Conservation (phyloP, 2,888 invertebrate species). For the Petrophora chlorosata region DNA sequence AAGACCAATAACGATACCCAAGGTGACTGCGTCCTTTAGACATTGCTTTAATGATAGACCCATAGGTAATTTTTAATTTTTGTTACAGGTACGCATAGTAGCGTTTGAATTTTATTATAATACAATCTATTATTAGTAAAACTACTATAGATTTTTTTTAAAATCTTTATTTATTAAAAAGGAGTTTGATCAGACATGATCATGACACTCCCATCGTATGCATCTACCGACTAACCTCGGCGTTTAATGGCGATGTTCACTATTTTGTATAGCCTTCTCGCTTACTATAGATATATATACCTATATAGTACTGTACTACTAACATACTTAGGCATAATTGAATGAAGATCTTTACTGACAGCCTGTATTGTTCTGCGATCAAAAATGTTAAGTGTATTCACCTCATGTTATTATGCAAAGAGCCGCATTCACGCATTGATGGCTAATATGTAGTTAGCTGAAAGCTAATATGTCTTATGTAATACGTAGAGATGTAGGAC, state of each 20-base stretch:
- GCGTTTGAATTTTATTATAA: conserved; percentile 23
- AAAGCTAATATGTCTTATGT: conserved; percentile 49
- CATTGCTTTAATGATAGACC: conserved; percentile 37
- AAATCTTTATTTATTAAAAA: too few species aligned
- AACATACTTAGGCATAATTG: conserved; percentile 22
- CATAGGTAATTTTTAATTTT: conserved; percentile 50
- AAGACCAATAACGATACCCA: too few species aligned
- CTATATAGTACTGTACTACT: conserved; percentile 9
- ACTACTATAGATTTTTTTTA: too few species aligned
- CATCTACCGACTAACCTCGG: too few species aligned
- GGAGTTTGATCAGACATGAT: too few species aligned
- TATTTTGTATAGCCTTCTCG: too few species aligned
- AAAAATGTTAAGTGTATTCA: conserved; percentile 22
- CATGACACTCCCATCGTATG: too few species aligned
- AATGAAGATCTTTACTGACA: conserved; percentile 36
- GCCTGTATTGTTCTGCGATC: conserved; percentile 24
- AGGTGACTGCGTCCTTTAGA: conserved; percentile 54
- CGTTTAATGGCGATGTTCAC: too few species aligned
- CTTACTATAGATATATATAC: too few species aligned
- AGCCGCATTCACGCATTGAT: conserved; percentile 24
- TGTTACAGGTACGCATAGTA: conserved; percentile 15
- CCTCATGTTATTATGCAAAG: conserved; percentile 30
- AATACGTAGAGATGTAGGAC: conserved; percentile 54
- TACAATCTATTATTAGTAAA: conserved; percentile 37
- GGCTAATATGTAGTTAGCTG: conserved; percentile 35